A percentile compares a stretch with the other conserved stretches of the same genome.
phyloP scores from a whole-genome alignment of 1,140 invertebrate species.

The Drosophila neocordata region DNA sequence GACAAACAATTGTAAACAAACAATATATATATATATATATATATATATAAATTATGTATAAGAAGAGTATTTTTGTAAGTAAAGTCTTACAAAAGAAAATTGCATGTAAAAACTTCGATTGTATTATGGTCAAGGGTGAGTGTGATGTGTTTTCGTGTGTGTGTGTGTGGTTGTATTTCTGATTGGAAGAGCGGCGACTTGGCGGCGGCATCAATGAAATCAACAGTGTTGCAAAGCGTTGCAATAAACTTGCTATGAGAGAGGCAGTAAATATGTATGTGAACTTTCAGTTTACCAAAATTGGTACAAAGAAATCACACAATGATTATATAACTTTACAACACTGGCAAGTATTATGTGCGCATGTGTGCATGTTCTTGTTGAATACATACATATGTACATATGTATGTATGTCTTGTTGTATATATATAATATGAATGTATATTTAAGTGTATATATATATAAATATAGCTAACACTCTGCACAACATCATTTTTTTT shows the following conservation, averaged over 20 bases:
- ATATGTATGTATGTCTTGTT: conserved; percentile 6
- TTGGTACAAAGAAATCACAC: background rate
- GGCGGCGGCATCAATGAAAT: conserved; percentile 25
- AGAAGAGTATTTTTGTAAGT: background rate
- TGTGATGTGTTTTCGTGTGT: conserved; percentile 19
- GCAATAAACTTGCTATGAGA: background rate
- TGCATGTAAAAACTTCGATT: conserved; percentile 28
- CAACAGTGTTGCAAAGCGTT: conserved; percentile 32
- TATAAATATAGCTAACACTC: conserved; percentile 56
- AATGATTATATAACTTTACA: background rate
- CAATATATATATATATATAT: conserved; percentile 1
- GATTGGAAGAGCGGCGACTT: conserved; percentile 58
- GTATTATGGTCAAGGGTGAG: conserved; percentile 7
- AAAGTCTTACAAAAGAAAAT: conserved; percentile 8
- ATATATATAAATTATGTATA: background rate
- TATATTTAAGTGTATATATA: conserved; percentile 29
- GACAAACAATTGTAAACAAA: conserved; percentile 10
- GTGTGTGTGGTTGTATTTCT: conserved; percentile 23
- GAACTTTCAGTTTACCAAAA: background rate
- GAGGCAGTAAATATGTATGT: conserved; percentile 6
- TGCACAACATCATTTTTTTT: conserved; percentile 31
- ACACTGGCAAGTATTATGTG: background rate
- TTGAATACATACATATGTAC: background rate
- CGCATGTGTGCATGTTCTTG: background rate
- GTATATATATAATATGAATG: conserved; percentile 28